Evolutionary conservation across 2,888 invertebrate genomes (phyloP).

Genomic region (Athripsodes cinereus): DNA sequence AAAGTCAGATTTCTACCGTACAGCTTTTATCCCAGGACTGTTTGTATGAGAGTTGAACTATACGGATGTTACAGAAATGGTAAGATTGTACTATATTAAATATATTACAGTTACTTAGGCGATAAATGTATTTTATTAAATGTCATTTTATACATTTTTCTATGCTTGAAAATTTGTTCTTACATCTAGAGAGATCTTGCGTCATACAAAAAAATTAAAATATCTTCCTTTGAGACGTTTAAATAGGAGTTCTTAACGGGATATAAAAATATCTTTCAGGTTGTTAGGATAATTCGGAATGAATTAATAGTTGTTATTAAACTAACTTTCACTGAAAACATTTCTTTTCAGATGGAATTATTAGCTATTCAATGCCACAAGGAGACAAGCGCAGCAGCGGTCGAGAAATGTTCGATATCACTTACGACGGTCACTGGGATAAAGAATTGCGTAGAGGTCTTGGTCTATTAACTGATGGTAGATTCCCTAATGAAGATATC

Average conservation of each 20-base stretch:
- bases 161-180: no score
- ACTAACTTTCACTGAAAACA: neutral
- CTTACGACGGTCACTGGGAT: constrained; percentile 81
- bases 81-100: constrained; percentile 30
- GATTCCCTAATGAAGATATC: constrained; percentile 7
- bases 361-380: constrained; percentile 83
- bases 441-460: constrained; percentile 70
- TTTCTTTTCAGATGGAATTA: constrained; percentile 61
- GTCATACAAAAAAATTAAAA: no score
- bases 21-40: constrained; percentile 75
- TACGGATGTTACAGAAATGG: constrained; percentile 83
- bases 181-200: no score
- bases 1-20: constrained; percentile 80
- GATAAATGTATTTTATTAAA: no score
- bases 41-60: constrained; percentile 87
- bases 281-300: no score
- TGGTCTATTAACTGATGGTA: constrained; percentile 79
- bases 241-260: no score
- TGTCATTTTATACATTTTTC: no score
- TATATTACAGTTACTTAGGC: no score
- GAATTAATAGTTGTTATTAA: neutral
- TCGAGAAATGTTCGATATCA: constrained; percentile 76
- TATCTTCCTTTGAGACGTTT: no score
- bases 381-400: constrained; percentile 76
- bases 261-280: no score